phyloP scores from a whole-genome alignment of 2,888 invertebrate species.

The Tetanocera ferruginea region DNA sequence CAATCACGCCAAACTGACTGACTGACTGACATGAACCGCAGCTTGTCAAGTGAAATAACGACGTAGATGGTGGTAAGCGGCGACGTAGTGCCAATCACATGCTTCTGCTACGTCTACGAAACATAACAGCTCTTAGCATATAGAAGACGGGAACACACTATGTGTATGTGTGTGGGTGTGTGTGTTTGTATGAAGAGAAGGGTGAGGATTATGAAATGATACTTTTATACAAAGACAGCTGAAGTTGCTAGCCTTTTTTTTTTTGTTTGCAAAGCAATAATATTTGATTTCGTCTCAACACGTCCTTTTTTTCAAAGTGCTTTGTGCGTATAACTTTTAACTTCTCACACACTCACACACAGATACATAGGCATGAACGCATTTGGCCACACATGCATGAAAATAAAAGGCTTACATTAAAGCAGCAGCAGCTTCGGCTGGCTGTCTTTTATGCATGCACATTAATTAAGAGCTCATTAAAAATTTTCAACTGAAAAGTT shows the following conservation, averaged over 20 bases:
- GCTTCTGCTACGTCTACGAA: not conserved
- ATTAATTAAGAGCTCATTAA: slow-evolving; percentile 45
- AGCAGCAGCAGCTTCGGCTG: not conserved
- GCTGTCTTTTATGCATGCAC: not conserved
- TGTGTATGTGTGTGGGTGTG: not conserved
- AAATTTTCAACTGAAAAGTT: slow-evolving; percentile 41
- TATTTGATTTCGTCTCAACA: not conserved
- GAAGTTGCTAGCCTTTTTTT: not conserved
- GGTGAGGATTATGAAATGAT: not conserved
- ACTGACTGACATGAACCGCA: too few species aligned
- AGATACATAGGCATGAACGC: too few species aligned
- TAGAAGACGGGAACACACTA: not conserved
- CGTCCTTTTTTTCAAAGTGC: not conserved
- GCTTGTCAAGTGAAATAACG: too few species aligned
- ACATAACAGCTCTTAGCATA: not conserved
- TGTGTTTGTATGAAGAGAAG: not conserved
- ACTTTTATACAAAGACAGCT: not conserved
- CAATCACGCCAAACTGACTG: too few species aligned
- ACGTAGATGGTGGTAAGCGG: too few species aligned
- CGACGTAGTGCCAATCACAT: too few species aligned
- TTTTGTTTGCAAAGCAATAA: not conserved
- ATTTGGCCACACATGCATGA: not conserved
- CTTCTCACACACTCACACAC: not conserved
- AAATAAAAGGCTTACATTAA: not conserved
- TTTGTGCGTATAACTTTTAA: not conserved